Conservation (phyloP, 2,113 vertebrate species). For the Vanacampus margaritifer region DNA sequence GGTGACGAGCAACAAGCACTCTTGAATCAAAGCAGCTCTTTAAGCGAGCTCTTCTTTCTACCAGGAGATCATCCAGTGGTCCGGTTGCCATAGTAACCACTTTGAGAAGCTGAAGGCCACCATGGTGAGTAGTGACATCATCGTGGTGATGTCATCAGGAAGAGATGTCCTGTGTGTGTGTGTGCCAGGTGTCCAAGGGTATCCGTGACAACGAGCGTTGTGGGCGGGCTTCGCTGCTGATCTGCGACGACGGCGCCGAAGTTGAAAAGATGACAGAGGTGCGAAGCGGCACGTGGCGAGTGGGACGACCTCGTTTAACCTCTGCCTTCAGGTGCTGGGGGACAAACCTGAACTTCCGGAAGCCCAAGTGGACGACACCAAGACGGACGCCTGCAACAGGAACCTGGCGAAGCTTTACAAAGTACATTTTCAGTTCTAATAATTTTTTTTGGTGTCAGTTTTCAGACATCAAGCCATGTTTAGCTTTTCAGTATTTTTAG, state of each 20-base stretch:
- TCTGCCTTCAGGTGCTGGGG: constrained; percentile 75
- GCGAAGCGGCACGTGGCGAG: neutral
- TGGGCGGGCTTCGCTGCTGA: constrained; percentile 71
- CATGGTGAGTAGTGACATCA: constrained; percentile 24
- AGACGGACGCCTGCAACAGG: constrained; percentile 73
- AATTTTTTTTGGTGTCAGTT: too few relatives aligned
- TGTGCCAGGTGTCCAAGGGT: constrained; percentile 71
- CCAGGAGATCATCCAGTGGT: constrained; percentile 85
- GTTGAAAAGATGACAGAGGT: constrained; percentile 78
- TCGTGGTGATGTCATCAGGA: neutral
- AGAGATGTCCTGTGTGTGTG: too few relatives aligned
- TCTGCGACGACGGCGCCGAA: constrained; percentile 78
- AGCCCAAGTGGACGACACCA: constrained; percentile 55
- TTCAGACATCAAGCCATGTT: too few relatives aligned
- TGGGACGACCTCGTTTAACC: neutral
- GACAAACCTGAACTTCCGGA: constrained; percentile 75
- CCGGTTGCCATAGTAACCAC: constrained; percentile 74
- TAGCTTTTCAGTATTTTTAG: too few relatives aligned
- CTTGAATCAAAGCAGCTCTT: too few relatives aligned
- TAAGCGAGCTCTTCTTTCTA: too few relatives aligned
- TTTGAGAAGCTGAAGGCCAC: constrained; percentile 82
- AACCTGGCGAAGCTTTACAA: constrained; percentile 82
- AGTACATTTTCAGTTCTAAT: constrained; percentile 65
- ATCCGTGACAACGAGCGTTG: constrained; percentile 83
- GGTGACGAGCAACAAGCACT: constrained; percentile 59